Percentiles rank a stretch among this genome's conserved stretches.
These are phyloP conservation scores for Formica exsecta DNA, from an alignment of 1,140 invertebrate genomes.

Conservation along the genomic window DNA sequence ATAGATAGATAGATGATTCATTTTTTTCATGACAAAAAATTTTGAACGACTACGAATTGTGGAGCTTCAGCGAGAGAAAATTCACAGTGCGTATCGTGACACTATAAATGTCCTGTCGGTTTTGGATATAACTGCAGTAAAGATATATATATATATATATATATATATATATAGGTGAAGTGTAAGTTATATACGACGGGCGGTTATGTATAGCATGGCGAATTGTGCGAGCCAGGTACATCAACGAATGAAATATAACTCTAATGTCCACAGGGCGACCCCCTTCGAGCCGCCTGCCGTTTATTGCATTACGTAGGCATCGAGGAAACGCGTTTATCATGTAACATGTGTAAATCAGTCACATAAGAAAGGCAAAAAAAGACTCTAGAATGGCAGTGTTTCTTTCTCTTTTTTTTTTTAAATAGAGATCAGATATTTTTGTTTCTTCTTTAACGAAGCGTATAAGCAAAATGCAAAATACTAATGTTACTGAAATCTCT, in stretches of 20 bases:
- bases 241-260: slow-evolving; percentile 45
- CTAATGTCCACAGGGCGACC: slow-evolving; percentile 22
- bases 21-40: neutral
- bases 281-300: neutral
- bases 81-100: neutral
- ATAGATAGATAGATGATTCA: neutral
- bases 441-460: neutral
- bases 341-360: neutral
- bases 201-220: neutral
- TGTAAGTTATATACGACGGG: neutral
- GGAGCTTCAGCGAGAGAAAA: slow-evolving; percentile 15
- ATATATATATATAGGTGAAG: neutral
- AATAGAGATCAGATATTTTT: neutral
- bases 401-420: neutral
- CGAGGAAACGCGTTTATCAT: slow-evolving; percentile 11
- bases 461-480: neutral
- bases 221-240: slow-evolving; percentile 3
- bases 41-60: neutral
- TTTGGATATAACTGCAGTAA: neutral
- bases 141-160: no score
- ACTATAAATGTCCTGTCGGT: neutral
- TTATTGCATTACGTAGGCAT: slow-evolving; percentile 37
- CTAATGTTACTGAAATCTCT: neutral
- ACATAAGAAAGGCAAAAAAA: neutral
- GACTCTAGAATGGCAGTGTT: neutral